These are phyloP conservation scores for Paracanthobrama guichenoti DNA, from an alignment of 2,113 vertebrate species.

Conservation along the genomic window DNA sequence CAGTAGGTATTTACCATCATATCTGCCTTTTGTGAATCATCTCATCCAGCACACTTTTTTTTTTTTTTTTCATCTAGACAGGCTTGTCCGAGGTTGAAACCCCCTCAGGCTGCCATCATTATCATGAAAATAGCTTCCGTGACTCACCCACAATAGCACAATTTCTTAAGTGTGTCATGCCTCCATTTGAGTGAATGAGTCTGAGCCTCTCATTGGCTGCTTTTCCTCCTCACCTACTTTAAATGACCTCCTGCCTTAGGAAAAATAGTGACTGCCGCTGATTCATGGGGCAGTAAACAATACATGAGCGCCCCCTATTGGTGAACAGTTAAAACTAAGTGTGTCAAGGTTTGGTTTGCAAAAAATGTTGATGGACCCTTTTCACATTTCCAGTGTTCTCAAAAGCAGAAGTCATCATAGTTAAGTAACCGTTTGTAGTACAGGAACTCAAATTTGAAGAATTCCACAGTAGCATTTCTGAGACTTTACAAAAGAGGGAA, in stretches of 20 bases:
- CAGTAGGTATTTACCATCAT: slow-evolving; percentile 4
- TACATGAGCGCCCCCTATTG: slow-evolving; percentile 42
- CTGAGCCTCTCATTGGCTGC: slow-evolving; percentile 40
- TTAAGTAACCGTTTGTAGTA: too few species aligned
- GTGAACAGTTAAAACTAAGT: neutral
- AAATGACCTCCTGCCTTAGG: slow-evolving; percentile 18
- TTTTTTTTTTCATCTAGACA: neutral
- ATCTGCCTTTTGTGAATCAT: slow-evolving; percentile 21
- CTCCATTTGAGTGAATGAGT: slow-evolving; percentile 29
- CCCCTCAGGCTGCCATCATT: slow-evolving; percentile 12
- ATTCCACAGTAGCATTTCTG: neutral
- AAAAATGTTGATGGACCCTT: neutral
- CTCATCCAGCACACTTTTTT: neutral
- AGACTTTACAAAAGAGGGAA: neutral
- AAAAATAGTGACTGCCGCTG: neutral
- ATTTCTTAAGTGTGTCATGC: slow-evolving; percentile 40
- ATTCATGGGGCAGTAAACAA: neutral
- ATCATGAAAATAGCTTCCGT: slow-evolving; percentile 14
- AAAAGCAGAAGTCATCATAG: neutral
- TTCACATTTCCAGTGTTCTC: neutral
- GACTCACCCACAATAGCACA: slow-evolving; percentile 33
- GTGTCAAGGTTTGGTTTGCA: neutral
- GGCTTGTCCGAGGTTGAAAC: neutral
- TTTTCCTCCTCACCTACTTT: slow-evolving; percentile 32
- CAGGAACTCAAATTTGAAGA: neutral